phyloP scores from a whole-genome alignment of 2,888 invertebrate genomes.

The Aphidoletes aphidimyza region DNA sequence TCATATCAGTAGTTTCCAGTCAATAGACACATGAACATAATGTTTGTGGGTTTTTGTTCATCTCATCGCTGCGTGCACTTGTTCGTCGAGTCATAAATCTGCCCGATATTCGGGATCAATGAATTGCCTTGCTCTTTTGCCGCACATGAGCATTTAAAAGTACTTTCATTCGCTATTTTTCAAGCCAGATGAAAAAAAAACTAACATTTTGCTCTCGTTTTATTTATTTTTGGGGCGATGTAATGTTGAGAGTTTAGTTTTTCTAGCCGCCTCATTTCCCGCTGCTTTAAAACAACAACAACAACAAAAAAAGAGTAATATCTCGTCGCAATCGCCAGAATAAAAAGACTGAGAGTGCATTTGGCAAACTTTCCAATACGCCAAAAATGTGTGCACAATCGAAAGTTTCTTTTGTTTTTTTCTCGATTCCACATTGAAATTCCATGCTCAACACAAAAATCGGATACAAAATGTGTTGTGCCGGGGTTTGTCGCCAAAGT shows the following conservation, averaged over 20 bases:
- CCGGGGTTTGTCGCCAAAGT: conserved; percentile 53
- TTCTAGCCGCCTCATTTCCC: conserved; percentile 23
- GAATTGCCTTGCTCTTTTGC: neutral
- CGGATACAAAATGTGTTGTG: neutral
- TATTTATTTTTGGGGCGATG: neutral
- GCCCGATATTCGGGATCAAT: conserved; percentile 44
- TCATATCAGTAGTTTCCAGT: conserved; percentile 52
- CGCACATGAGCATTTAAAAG: neutral
- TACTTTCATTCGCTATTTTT: conserved; percentile 15
- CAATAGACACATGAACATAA: conserved; percentile 48
- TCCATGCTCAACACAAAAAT: neutral
- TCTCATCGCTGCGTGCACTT: neutral
- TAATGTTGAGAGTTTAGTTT: neutral
- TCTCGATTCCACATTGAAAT: neutral
- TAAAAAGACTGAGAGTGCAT: neutral
- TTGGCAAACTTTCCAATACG: conserved; percentile 43
- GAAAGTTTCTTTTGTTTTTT: conserved; percentile 14
- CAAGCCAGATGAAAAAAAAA: neutral
- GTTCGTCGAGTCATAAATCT: neutral
- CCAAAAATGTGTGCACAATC: conserved; percentile 32
- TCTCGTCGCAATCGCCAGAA: neutral
- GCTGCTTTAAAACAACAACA: too few species aligned
- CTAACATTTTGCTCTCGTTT: neutral
- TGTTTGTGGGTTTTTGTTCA: neutral
- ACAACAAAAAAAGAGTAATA: neutral